Percentiles rank a stretch among this genome's conserved stretches.
phyloP scores from a whole-genome alignment of 2,113 vertebrate species.

The Nothobranchius kuhntae region DNA sequence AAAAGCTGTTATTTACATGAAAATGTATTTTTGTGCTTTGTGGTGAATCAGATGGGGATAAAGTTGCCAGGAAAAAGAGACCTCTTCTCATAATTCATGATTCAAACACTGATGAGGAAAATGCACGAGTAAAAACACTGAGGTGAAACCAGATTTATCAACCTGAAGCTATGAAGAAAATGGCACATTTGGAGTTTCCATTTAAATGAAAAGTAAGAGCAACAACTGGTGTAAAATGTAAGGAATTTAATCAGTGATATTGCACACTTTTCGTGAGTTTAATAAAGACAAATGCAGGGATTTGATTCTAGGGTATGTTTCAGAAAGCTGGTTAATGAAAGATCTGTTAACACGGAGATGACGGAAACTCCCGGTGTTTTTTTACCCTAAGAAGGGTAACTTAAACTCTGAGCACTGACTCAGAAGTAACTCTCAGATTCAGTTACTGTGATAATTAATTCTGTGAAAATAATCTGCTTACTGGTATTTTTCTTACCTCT shows the following conservation, averaged over 20 bases:
- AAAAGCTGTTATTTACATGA: conserved; percentile 9
- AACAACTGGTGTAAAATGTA: too few species aligned
- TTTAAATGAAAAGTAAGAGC: too few species aligned
- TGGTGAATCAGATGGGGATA: conserved; percentile 20
- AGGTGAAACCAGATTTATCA: conserved; percentile 11
- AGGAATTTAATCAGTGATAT: background rate
- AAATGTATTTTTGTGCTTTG: conserved; percentile 3
- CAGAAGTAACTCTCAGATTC: conserved; percentile 3
- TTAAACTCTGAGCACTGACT: conserved; percentile 14
- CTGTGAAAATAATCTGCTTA: conserved; percentile 1
- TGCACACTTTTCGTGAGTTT: background rate
- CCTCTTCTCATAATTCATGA: conserved; percentile 54
- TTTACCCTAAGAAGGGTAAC: background rate
- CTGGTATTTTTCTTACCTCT: background rate
- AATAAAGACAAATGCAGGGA: background rate
- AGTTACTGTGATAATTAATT: conserved; percentile 2
- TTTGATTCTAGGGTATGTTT: background rate
- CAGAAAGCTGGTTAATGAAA: background rate
- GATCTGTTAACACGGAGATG: background rate
- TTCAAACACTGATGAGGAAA: conserved; percentile 31
- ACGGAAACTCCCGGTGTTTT: conserved; percentile 1
- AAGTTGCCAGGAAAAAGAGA: conserved; percentile 22
- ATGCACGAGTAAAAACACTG: conserved; percentile 19
- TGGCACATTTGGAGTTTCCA: background rate
- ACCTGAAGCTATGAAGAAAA: background rate